Evolutionary conservation across 2,888 invertebrate genomes (phyloP).

Genomic region (Steinernema carpocapsae): DNA sequence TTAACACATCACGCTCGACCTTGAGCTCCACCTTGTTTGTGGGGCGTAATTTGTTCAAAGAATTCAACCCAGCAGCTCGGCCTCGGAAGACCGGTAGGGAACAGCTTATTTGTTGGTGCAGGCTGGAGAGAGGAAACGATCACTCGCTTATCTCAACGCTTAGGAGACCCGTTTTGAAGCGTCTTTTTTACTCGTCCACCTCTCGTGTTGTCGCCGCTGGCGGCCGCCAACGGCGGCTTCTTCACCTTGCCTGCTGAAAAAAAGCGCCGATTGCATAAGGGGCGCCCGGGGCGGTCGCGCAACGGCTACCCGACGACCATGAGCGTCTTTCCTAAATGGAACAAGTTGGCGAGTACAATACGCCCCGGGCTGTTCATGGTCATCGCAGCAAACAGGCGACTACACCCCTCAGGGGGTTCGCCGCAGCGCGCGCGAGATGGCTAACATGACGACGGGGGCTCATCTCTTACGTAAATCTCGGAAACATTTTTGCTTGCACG

Average conservation of each 20-base stretch:
- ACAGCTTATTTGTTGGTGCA: neutral
- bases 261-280: slow-evolving; percentile 19
- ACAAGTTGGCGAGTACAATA: slow-evolving; percentile 24
- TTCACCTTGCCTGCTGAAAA: neutral
- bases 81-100: neutral
- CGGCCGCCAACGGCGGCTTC: too few relatives aligned
- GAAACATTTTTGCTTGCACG: neutral
- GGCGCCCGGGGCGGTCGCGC: slow-evolving; percentile 1
- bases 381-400: slow-evolving; percentile 3
- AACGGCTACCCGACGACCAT: neutral
- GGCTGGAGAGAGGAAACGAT: too few relatives aligned
- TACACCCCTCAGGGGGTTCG: neutral
- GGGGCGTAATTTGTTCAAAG: neutral
- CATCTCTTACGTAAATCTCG: slow-evolving; percentile 22
- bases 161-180: neutral
- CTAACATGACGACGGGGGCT: neutral
- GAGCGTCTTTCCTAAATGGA: neutral
- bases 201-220: neutral
- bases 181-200: neutral
- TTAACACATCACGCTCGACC: neutral
- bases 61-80: neutral
- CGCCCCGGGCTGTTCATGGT: slow-evolving; percentile 19
- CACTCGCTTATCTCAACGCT: too few relatives aligned
- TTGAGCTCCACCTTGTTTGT: neutral
- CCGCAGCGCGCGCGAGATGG: too few relatives aligned